Evolutionary conservation across 2,888 invertebrate species (phyloP).

Genomic region (Cheilosia vernalis): DNA sequence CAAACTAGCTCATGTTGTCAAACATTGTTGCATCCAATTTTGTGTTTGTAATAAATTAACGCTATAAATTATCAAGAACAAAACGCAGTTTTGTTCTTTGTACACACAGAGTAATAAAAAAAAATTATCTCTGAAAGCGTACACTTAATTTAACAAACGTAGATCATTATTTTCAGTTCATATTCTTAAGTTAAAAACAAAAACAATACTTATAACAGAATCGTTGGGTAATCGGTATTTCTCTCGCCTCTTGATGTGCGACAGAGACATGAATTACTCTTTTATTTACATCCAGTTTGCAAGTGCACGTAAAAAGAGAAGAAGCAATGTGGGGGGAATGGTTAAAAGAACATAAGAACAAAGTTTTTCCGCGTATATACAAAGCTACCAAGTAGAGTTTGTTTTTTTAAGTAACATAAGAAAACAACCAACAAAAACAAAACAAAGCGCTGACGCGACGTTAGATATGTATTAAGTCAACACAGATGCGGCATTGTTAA

Average conservation of each 20-base stretch:
- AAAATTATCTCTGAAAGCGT: no score
- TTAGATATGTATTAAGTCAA: not conserved
- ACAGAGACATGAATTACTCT: conserved; percentile 4
- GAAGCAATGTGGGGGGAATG: not conserved
- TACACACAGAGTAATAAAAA: no score
- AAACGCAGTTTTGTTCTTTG: no score
- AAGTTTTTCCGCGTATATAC: not conserved
- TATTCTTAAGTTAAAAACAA: conserved; percentile 9
- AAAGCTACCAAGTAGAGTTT: not conserved
- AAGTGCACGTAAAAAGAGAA: not conserved
- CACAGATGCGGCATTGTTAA: not conserved
- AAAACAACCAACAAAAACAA: conserved; percentile 7
- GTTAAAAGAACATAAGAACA: conserved; percentile 5
- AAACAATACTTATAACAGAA: not conserved
- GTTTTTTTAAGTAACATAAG: not conserved
- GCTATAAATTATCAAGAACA: no score
- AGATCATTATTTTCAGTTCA: not conserved
- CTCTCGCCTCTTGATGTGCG: no score
- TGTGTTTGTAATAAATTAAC: no score
- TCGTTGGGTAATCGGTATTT: not conserved
- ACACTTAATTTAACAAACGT: not conserved
- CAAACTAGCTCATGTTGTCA: no score
- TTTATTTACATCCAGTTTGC: not conserved
- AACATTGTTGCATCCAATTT: no score
- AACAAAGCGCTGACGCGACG: no score